phyloP scores from a whole-genome alignment of 2,888 invertebrate genomes.

The Clanis bilineata region DNA sequence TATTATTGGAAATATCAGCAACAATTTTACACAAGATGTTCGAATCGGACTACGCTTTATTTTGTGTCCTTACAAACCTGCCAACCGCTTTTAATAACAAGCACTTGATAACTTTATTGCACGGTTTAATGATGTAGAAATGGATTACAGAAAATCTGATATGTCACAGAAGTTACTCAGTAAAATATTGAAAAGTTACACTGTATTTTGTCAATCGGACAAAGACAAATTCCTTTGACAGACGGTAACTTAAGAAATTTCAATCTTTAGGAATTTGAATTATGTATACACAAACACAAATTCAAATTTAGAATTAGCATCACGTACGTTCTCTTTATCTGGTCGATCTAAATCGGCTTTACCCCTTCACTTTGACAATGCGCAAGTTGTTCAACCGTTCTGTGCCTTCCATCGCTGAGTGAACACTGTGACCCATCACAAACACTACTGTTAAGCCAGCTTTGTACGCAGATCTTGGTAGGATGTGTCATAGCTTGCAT shows the following conservation, averaged over 20 bases:
- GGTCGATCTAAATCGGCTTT: slow-evolving; percentile 74
- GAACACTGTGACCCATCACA: slow-evolving; percentile 19
- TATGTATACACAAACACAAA: slow-evolving; percentile 52
- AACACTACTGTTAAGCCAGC: slow-evolving; percentile 32
- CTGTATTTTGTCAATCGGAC: neutral
- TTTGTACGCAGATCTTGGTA: slow-evolving; percentile 41
- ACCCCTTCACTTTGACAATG: slow-evolving; percentile 47
- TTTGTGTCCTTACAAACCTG: neutral
- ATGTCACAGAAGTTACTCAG: neutral
- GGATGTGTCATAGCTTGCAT: slow-evolving; percentile 26
- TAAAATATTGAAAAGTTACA: neutral
- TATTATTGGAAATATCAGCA: too few species aligned
- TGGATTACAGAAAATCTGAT: neutral
- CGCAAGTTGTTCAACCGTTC: slow-evolving; percentile 30
- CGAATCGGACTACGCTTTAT: neutral
- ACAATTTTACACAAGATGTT: neutral
- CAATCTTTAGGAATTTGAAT: slow-evolving; percentile 53
- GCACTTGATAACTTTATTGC: neutral
- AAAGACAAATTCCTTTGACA: slow-evolving; percentile 23
- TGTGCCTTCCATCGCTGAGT: slow-evolving; percentile 37
- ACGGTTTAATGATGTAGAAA: neutral
- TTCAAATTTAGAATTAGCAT: slow-evolving; percentile 71
- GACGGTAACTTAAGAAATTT: slow-evolving; percentile 48
- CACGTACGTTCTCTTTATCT: slow-evolving; percentile 58
- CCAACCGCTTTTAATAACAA: neutral